Evolutionary conservation across 2,797 vertebrate species (phyloP), one percentile per base, ranked within the genome.

Genomic region (Cossypha dichroa): DNA sequence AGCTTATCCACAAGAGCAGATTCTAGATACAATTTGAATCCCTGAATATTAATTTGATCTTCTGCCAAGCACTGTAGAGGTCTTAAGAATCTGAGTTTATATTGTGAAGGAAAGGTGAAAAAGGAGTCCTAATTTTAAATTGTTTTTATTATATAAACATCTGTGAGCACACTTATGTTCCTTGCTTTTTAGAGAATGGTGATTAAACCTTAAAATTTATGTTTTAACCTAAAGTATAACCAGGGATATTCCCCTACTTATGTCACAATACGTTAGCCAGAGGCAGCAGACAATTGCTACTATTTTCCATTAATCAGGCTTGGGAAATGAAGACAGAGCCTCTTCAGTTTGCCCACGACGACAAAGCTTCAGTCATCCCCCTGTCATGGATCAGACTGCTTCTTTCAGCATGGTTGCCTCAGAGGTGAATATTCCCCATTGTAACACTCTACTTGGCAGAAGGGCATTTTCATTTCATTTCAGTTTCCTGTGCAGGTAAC

Each of bases 21-120:
- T 94, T 94, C 79, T 90, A 82, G 83, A 95, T 88, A 75, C 23
- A 93, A 56, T 83, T 43, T 56, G 58, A 90, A 94, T 93, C 52
- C 26, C 62, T 69, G 75, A 92, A 73, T 49, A 81, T 90, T 96
- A 88, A 94, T 94, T 90, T 94, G 75, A 89, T 89, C 43, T 85
- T 91, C 76, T 82, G 89, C 79, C 90, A 73, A 78, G 77, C 16
- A 1, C 15, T 86, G 23, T 60, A 80, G 51, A 60, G 29, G 21
- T 85, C 62, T 81, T 92, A 69, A 74, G 58, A 85, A 75, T 93
- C 25, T 48, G 56, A 66, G 28, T 58, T 85, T 80, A 33, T 69
- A 45, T 62, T 55, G 43, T 31, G 62, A 96, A 74, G 51, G 33
- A 80, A 77, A 62, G 25, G 54, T 84, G 66, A 62, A 85, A 83